Base-by-base conservation (phyloP, 1,140 invertebrate species). In the Drosophila nigrodunni region DNA sequence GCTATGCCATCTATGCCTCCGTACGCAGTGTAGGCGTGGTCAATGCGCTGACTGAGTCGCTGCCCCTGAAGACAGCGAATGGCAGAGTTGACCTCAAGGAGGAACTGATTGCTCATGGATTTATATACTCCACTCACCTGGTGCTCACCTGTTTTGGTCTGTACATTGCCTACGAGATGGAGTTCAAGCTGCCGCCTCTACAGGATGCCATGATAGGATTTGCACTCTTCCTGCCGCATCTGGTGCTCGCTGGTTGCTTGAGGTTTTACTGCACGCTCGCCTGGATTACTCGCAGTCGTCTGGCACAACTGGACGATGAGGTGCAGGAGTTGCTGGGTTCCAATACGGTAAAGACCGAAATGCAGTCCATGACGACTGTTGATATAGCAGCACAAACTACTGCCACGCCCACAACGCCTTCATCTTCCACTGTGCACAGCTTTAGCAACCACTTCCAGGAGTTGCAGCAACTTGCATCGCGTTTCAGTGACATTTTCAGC, bases 131-230 rank as follows among this genome's bases (percentile, higher is more conserved):
- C 7, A 92, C 87, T 0, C 77, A 83, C 11, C 25, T 67, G 0
- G 37, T 89, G n/a, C 59, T 90, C 0, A 13, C 77, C 18, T 21
- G 65, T 39, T 83, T 89, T 30, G 76, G 65, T 0, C 62, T 83
- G 3, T 92, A 92, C 46, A 89, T 92, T 59, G 82, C 77, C 30
- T 89, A 78, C 54, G 90, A 92, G 74, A 79, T 92, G 80, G 55
- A 92, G 7, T 92, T 92, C 54, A 74, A 77, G 58, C 35, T 90
- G 65, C 90, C 90, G 5, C 87, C 87, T 0, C 47, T 85, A 1
- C 72, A 89, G 49, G 74, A 89, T 39, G 65, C 74, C n/a, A 79
- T 92, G 74, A 59, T 92, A 4, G 81, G 77, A 4, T 13, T 57
- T 7, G 90, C 78, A 0, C 67, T 92, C 2, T 89, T 92, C 30